These are phyloP conservation scores for Parus major DNA, from an alignment of 2,113 vertebrate genomes.

Conservation along the genomic window DNA sequence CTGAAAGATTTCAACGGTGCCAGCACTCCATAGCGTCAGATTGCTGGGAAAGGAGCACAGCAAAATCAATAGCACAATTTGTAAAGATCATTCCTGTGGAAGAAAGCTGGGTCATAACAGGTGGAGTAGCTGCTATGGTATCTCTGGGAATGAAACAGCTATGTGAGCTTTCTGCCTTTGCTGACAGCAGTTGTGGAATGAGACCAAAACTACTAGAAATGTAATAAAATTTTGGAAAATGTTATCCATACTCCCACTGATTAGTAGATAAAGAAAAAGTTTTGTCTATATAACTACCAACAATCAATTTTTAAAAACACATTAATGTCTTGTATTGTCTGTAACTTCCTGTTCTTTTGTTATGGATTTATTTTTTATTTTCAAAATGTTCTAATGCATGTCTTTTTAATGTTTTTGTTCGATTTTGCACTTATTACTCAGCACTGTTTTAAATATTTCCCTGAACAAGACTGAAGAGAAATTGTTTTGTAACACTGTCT, in stretches of 20 bases:
- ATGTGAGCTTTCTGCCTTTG: background rate
- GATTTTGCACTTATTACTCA: background rate
- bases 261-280: background rate
- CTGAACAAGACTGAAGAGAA: background rate
- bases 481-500: background rate
- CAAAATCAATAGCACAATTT: background rate
- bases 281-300: background rate
- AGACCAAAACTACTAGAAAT: background rate
- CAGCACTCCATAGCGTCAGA: background rate
- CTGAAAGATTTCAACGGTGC: background rate
- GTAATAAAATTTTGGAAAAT: background rate
- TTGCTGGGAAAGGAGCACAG: background rate
- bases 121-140: background rate
- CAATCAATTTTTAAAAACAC: background rate
- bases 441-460: background rate
- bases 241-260: background rate
- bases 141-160: background rate
- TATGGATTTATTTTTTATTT: background rate
- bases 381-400: background rate
- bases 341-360: background rate
- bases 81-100: rapidly evolving
- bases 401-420: background rate
- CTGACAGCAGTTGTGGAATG: background rate
- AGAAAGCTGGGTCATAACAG: background rate
- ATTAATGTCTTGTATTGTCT: background rate